A percentile compares a stretch with the other conserved stretches of the same genome.
These are phyloP conservation scores for Pimpla rufipes DNA, from an alignment of 2,888 invertebrate species.

Conservation along the genomic window DNA sequence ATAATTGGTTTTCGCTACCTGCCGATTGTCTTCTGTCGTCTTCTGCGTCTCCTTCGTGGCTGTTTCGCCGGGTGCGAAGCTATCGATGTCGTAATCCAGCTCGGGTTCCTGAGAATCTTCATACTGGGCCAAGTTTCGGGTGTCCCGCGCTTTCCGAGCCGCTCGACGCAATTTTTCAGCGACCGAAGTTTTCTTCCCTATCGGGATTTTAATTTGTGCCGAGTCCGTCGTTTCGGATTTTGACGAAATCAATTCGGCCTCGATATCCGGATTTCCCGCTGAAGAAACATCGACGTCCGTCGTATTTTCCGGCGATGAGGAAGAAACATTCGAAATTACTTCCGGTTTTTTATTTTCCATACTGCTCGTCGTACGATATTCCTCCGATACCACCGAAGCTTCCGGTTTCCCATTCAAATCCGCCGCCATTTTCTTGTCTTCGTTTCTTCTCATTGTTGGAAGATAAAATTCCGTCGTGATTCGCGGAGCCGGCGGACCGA, in stretches of 20 bases:
- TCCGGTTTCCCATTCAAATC: neutral
- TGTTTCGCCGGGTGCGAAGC: neutral
- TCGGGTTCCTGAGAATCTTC: slow-evolving; percentile 8
- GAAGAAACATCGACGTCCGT: neutral
- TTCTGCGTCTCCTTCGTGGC: neutral
- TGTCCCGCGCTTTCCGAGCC: slow-evolving; percentile 14
- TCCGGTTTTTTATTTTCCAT: neutral
- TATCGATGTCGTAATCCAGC: slow-evolving; percentile 19
- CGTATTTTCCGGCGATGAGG: neutral
- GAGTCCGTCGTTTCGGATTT: neutral
- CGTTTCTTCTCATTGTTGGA: neutral
- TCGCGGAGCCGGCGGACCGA: neutral
- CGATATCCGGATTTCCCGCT: neutral
- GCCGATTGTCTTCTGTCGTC: neutral
- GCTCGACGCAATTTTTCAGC: neutral
- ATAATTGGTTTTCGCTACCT: slow-evolving; percentile 33
- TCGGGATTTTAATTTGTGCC: neutral
- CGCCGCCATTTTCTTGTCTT: neutral
- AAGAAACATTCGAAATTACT: neutral
- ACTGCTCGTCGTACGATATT: neutral
- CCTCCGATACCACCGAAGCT: neutral
- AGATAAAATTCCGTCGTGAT: neutral
- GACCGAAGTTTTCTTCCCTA: neutral
- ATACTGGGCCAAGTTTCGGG: neutral
- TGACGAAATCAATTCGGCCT: neutral